These are phyloP conservation scores for Schizopygopsis malacanthus DNA, from an alignment of 2,797 vertebrate genomes.

Conservation along the genomic window DNA sequence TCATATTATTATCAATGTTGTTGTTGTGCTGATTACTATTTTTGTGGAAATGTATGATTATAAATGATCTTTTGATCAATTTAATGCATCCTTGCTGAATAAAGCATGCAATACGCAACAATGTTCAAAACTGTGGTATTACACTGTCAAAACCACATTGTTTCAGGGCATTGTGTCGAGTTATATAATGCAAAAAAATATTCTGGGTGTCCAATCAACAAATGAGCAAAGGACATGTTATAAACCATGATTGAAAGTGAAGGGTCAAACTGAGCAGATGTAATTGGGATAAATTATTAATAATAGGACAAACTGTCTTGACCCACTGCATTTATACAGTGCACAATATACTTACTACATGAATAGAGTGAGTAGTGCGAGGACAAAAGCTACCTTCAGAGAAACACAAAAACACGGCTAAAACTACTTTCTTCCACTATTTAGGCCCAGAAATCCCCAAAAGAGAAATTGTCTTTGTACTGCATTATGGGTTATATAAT, in stretches of 20 bases:
- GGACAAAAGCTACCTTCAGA: neutral
- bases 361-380: neutral
- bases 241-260: neutral
- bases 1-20: neutral
- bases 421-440: conserved; percentile 47
- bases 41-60: neutral
- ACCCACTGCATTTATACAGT: neutral
- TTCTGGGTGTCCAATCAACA: neutral
- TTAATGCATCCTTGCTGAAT: neutral
- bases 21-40: neutral
- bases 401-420: neutral
- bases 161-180: no score
- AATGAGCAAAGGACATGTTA: neutral
- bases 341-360: neutral
- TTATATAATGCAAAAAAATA: neutral
- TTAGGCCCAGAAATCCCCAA: neutral
- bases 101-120: neutral
- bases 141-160: neutral
- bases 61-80: neutral
- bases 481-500: conserved; percentile 62
- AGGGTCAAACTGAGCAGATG: neutral
- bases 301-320: neutral
- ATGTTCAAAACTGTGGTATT: neutral
- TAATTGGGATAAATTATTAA: neutral
- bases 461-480: conserved; percentile 48